Conservation (phyloP, 2,113 vertebrate species). For the Eublepharis macularius region DNA sequence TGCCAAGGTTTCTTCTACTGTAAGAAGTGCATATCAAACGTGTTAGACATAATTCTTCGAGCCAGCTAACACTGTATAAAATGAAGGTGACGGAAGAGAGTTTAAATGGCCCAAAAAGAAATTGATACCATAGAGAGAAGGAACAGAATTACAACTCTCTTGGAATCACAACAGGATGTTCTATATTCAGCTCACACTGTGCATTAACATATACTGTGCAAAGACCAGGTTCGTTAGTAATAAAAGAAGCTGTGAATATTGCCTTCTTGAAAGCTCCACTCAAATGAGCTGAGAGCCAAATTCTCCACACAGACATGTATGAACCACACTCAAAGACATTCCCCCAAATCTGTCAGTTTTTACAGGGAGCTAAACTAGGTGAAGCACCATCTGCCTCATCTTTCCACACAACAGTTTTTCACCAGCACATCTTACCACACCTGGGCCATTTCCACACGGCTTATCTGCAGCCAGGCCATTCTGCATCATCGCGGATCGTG, state of each 20-base stretch:
- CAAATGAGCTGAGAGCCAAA: not conserved
- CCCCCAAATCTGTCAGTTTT: not conserved
- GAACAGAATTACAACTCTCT: not conserved
- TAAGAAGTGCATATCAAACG: constrained; percentile 44
- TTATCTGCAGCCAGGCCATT: no score
- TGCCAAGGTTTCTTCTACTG: constrained; percentile 46
- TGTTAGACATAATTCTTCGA: constrained; percentile 19
- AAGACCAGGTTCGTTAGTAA: not conserved
- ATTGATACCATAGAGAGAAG: not conserved
- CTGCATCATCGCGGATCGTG: no score
- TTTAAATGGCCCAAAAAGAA: not conserved
- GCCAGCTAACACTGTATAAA: not conserved
- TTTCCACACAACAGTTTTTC: not conserved
- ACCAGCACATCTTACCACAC: not conserved
- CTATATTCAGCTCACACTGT: not conserved
- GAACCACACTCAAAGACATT: not conserved
- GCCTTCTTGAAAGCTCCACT: not conserved
- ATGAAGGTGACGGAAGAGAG: constrained; percentile 6
- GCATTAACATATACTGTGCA: not conserved
- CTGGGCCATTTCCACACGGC: no score
- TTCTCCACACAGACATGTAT: not conserved
- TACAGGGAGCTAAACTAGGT: not conserved
- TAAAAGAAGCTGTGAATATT: not conserved
- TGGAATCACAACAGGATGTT: not conserved
- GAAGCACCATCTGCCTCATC: not conserved